phyloP scores from a whole-genome alignment of 2,888 invertebrate genomes.

The Plutella xylostella region DNA sequence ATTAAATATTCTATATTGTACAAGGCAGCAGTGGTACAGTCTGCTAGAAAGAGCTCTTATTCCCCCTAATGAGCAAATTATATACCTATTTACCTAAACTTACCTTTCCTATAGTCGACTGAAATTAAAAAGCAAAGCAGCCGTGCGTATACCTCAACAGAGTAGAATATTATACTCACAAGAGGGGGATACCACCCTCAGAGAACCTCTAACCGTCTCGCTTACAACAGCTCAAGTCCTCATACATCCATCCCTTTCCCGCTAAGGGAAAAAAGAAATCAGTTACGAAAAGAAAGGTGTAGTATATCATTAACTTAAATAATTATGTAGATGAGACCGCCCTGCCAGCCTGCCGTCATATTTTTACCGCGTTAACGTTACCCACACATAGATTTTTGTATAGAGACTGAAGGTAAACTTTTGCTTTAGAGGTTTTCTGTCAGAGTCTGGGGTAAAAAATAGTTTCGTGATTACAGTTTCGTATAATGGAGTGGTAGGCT shows the following conservation, averaged over 20 bases:
- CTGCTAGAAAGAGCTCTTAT: too few relatives aligned
- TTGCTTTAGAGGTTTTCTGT: slow-evolving; percentile 17
- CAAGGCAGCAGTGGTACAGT: too few relatives aligned
- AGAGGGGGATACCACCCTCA: slow-evolving; percentile 43
- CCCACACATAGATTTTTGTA: background rate
- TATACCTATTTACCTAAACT: background rate
- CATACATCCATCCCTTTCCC: slow-evolving; percentile 24
- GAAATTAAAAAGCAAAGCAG: background rate
- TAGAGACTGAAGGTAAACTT: slow-evolving; percentile 24
- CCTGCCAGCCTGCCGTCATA: slow-evolving; percentile 19
- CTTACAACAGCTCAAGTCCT: slow-evolving; percentile 13
- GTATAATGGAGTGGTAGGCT: slow-evolving; percentile 53
- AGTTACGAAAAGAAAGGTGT: slow-evolving; percentile 54
- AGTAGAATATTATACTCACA: slow-evolving; percentile 35
- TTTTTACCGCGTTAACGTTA: slow-evolving; percentile 27
- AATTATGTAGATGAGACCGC: slow-evolving; percentile 50
- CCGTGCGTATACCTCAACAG: too few relatives aligned
- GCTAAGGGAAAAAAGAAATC: slow-evolving; percentile 42
- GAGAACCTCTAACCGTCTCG: slow-evolving; percentile 22
- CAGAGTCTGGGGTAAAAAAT: slow-evolving; percentile 25
- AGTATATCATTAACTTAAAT: slow-evolving; percentile 66
- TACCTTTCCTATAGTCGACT: background rate
- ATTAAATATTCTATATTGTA: too few relatives aligned
- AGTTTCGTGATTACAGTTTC: slow-evolving; percentile 57
- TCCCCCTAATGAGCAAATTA: background rate